A percentile compares a stretch with the other conserved stretches of the same genome.
Conservation (phyloP, 2,797 vertebrate genomes). For the Darevskia mixta region DNA sequence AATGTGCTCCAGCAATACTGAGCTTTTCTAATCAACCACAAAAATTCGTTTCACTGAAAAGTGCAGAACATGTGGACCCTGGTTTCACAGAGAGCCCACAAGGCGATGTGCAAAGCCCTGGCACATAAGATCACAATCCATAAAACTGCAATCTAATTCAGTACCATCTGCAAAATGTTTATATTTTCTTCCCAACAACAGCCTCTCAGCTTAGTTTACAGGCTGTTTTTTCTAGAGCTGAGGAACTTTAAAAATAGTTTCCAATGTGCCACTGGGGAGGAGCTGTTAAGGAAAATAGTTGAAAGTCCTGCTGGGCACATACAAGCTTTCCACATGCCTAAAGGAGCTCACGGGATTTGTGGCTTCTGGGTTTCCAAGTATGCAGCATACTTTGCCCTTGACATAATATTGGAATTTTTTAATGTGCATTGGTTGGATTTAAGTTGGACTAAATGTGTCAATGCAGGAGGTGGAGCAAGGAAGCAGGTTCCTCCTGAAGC, state of each 20-base stretch:
- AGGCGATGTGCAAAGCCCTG: background rate
- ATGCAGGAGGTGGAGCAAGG: background rate
- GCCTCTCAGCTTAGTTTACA: background rate
- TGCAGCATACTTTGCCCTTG: conserved; percentile 28
- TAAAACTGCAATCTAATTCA: background rate
- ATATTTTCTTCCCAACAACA: background rate
- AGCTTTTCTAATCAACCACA: background rate
- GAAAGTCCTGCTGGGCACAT: conserved; percentile 7
- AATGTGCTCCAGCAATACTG: background rate
- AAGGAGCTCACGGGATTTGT: conserved; percentile 19
- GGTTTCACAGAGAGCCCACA: background rate
- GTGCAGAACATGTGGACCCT: background rate
- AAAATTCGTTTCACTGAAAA: background rate
- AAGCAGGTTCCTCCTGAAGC: background rate
- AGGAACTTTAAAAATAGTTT: conserved; percentile 22
- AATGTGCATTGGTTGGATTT: conserved; percentile 18
- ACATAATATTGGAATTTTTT: conserved; percentile 22
- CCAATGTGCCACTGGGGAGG: conserved; percentile 16
- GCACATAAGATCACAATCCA: background rate
- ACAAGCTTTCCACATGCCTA: conserved; percentile 15
- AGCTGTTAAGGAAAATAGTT: conserved; percentile 9
- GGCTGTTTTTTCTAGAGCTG: background rate
- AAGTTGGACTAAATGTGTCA: background rate
- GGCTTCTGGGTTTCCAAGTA: conserved; percentile 28
- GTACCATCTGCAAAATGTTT: background rate